Base-by-base conservation (phyloP, 2,888 invertebrate genomes). In the Eupithecia vulgata region DNA sequence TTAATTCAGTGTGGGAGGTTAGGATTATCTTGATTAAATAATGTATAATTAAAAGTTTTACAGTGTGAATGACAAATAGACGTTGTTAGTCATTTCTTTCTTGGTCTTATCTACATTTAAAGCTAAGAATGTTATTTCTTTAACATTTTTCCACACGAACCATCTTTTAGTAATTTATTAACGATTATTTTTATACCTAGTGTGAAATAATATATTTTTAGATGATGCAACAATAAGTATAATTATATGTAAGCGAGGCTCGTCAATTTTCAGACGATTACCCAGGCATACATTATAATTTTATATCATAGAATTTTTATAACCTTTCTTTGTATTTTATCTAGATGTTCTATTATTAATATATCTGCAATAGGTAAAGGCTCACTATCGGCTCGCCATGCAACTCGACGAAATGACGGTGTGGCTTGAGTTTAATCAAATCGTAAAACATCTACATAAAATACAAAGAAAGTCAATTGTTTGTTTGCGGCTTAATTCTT, bases 1-100 rank as follows among this genome's bases (percentile, higher is more conserved):
- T 80, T 76, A 76, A 45, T 37, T 70, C 45, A 57, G 69, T 81
- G 82, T 81, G 83, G 83, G 81, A 79, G 82, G 82, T 81, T 61
- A n/a, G 62, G 76, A 78, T 76, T 64, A 74, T 69, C 70, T 70
- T 74, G 45, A 71, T 73, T 69, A 75, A 75, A 68, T 68, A 74
- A 68, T 30, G 34, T 64, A 30, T 30, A 69, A 68, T 59, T 57
- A 37, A 59, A 40, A 35, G 37, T 48, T 67, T 68, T 71, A 42
- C 68, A 40, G 52, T 69, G 64, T 17, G 72, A 69, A 68, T 45
- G 45, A 66, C 66, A 72, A 72, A 72, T 59, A 72, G 15, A 37
- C 37, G 34, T 30, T 30, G 62, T 35, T 64, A 25, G 64, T 64
- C 13, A 40, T 37, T 13, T 42, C n/a, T 65, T 65, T 40, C 35